Evolutionary conservation across 2,888 invertebrate species (phyloP).

Genomic region (Drosophila mettleri): DNA sequence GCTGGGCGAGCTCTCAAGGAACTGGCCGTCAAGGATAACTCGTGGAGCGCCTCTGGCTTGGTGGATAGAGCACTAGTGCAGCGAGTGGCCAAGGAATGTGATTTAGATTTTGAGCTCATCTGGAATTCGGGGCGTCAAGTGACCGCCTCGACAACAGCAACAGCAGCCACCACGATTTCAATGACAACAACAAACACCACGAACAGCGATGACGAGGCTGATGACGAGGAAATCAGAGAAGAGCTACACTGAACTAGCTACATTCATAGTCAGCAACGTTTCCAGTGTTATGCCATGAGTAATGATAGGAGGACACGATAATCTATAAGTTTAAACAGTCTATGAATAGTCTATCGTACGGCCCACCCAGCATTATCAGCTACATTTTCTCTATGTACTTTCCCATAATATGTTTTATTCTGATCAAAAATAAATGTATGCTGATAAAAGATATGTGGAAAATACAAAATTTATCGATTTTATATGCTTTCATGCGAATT

Average conservation of each 20-base stretch:
- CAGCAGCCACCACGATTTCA: conserved; percentile 59
- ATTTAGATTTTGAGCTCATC: conserved; percentile 83
- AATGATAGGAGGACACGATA: conserved; percentile 1
- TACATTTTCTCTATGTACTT: no score
- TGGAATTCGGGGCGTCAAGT: conserved; percentile 82
- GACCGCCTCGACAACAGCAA: conserved; percentile 40
- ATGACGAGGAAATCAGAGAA: conserved; percentile 83
- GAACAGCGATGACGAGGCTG: conserved; percentile 69
- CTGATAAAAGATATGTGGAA: neutral
- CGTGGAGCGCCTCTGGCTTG: conserved; percentile 83
- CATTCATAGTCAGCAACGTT: conserved; percentile 13
- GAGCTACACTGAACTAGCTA: conserved; percentile 73
- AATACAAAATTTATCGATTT: neutral
- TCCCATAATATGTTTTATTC: neutral
- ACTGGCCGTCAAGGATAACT: conserved; percentile 81
- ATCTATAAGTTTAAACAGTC: neutral
- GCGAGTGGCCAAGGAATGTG: conserved; percentile 83
- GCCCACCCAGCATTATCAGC: neutral
- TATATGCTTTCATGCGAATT: neutral
- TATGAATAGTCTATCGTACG: neutral
- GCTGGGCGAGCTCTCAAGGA: conserved; percentile 83
- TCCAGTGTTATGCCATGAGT: conserved; percentile 17
- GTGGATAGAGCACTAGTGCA: conserved; percentile 82
- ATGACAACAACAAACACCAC: conserved; percentile 32
- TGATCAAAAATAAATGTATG: neutral